phyloP scores from a whole-genome alignment of 92 coral and sea anemone genomes.

The Heliopora coerulea region DNA sequence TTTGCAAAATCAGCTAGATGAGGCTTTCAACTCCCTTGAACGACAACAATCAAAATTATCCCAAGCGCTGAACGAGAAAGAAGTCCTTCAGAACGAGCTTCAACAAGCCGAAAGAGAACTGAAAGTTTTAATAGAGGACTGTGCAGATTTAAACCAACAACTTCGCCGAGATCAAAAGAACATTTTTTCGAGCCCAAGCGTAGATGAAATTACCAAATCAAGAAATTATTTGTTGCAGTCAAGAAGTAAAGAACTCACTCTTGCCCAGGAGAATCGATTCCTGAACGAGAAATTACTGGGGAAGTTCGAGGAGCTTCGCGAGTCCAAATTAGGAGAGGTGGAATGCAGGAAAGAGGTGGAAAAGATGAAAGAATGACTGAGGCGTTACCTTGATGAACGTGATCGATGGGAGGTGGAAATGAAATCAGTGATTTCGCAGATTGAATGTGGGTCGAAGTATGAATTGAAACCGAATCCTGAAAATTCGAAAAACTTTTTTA shows the following conservation, averaged over 20 bases:
- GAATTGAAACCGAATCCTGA: background rate
- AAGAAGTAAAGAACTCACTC: slow-evolving; percentile 8
- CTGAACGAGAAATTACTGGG: slow-evolving; percentile 3
- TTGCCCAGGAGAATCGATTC: slow-evolving; percentile 12
- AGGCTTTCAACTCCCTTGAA: slow-evolving; percentile 20
- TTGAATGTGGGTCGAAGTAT: background rate
- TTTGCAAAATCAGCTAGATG: slow-evolving; percentile 17
- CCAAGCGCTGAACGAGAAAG: slow-evolving; percentile 16
- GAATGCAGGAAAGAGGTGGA: slow-evolving; percentile 13
- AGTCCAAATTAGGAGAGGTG: slow-evolving; percentile 1
- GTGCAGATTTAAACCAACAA: slow-evolving; percentile 7
- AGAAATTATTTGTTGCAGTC: background rate
- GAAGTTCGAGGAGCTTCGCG: slow-evolving; percentile 2
- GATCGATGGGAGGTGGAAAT: slow-evolving; percentile 30
- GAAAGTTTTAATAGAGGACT: slow-evolving; percentile 25
- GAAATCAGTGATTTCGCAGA: slow-evolving; percentile 27
- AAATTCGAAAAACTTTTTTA: background rate
- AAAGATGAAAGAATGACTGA: slow-evolving; percentile 16
- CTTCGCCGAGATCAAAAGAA: background rate
- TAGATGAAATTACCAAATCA: background rate
- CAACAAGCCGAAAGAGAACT: slow-evolving; percentile 23
- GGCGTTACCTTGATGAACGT: slow-evolving; percentile 6
- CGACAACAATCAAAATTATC: slow-evolving; percentile 20
- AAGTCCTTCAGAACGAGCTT: background rate
- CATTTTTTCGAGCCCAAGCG: background rate